These are phyloP conservation scores for Upupa epops DNA, from an alignment of 2,113 vertebrate species.

Conservation along the genomic window DNA sequence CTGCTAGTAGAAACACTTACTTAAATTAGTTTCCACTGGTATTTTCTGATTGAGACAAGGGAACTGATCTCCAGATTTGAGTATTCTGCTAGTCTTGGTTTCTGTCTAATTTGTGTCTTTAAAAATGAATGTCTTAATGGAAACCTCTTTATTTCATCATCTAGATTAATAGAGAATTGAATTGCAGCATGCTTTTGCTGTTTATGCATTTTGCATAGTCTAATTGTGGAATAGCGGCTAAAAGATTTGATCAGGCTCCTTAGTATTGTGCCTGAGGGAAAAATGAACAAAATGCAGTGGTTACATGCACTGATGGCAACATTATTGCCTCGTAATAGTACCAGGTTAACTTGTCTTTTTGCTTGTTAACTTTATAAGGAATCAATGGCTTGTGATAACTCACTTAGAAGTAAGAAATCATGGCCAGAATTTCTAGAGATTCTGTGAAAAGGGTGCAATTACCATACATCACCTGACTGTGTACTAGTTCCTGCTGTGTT, in stretches of 20 bases:
- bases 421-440: slow-evolving; percentile 56
- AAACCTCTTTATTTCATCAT: slow-evolving; percentile 16
- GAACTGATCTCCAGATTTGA: background rate
- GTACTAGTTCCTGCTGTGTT: background rate
- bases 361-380: slow-evolving; percentile 75
- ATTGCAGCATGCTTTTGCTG: slow-evolving; percentile 23
- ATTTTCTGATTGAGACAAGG: background rate
- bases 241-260: slow-evolving; percentile 65
- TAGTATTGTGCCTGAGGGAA: slow-evolving; percentile 64
- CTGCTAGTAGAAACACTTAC: background rate
- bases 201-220: slow-evolving; percentile 57
- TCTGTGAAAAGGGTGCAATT: slow-evolving; percentile 24
- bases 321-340: slow-evolving; percentile 59
- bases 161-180: slow-evolving; percentile 31
- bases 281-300: slow-evolving; percentile 71
- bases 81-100: background rate
- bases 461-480: background rate
- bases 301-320: slow-evolving; percentile 65
- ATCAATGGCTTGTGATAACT: slow-evolving; percentile 69
- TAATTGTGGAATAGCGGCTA: slow-evolving; percentile 64
- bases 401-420: slow-evolving; percentile 57
- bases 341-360: slow-evolving; percentile 69
- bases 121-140: background rate
- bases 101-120: background rate
- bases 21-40: background rate